These are phyloP conservation scores for Mycteria americana DNA, from an alignment of 2,797 vertebrate genomes.

Conservation along the genomic window DNA sequence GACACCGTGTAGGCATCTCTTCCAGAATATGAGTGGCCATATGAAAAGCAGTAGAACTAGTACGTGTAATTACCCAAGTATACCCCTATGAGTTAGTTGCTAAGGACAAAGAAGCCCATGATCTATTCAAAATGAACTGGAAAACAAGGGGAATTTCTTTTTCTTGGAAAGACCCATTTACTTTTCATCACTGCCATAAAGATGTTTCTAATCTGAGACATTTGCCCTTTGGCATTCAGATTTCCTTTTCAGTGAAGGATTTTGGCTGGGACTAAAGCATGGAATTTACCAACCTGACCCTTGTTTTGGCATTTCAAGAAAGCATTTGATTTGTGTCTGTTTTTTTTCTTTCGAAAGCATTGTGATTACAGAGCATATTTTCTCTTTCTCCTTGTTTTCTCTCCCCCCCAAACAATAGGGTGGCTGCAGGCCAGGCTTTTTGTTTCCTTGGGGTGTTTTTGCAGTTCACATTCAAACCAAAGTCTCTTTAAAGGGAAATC, in stretches of 20 bases:
- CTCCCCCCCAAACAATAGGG: not conserved
- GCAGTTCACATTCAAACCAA: not conserved
- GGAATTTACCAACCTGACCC: constrained; percentile 12
- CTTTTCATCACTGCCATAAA: not conserved
- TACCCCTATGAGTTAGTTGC: not conserved
- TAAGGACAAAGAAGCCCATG: not conserved
- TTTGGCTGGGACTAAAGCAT: not conserved
- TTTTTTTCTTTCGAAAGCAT: not conserved
- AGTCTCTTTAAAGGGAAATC: not conserved
- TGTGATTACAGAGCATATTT: not conserved
- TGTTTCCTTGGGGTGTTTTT: not conserved
- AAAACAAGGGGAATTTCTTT: not conserved
- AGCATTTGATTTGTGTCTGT: not conserved
- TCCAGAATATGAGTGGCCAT: not conserved
- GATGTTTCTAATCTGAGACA: not conserved
- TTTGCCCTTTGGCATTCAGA: not conserved
- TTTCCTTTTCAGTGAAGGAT: not conserved
- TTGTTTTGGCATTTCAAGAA: not conserved
- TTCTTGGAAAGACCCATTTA: constrained; percentile 5
- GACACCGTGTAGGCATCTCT: not conserved
- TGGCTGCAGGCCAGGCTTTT: constrained; percentile 6
- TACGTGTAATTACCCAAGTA: not conserved
- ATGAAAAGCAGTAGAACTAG: not conserved
- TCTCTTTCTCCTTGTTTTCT: not conserved
- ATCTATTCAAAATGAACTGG: not conserved